phyloP scores from a whole-genome alignment of 2,888 invertebrate species.

The Rhingia rostrata region DNA sequence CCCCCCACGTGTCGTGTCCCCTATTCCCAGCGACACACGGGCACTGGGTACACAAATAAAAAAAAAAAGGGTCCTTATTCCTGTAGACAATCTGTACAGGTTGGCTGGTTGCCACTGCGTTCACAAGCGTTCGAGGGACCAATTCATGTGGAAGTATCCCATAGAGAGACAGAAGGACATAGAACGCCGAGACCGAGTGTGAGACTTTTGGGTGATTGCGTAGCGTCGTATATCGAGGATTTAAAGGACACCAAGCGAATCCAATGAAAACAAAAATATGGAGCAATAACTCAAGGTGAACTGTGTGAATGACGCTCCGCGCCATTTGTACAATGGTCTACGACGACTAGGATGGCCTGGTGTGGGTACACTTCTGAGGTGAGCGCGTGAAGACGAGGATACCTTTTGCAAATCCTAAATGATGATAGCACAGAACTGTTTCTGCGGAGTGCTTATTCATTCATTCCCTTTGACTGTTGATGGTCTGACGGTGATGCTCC shows the following conservation, averaged over 20 bases:
- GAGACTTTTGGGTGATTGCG: conserved; percentile 7
- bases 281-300: conserved; percentile 75
- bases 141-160: conserved; percentile 69
- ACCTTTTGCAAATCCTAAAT: conserved; percentile 50
- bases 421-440: conserved; percentile 59
- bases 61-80: conserved; percentile 46
- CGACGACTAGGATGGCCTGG: neutral
- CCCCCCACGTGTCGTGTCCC: conserved; percentile 72
- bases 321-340: conserved; percentile 7
- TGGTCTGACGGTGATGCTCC: conserved; percentile 12
- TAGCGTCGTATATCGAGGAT: conserved; percentile 35
- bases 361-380: conserved; percentile 39
- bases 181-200: neutral
- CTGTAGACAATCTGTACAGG: conserved; percentile 69
- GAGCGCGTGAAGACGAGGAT: conserved; percentile 33
- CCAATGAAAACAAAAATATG: conserved; percentile 73
- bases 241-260: conserved; percentile 60
- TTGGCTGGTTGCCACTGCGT: conserved; percentile 67
- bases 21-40: conserved; percentile 61
- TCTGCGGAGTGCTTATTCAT: conserved; percentile 65
- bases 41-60: conserved; percentile 28
- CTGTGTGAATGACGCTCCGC: conserved; percentile 70
- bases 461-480: conserved; percentile 68
- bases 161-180: conserved; percentile 24
- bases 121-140: conserved; percentile 46